Evolutionary conservation across 1,140 invertebrate species (phyloP), one percentile per base, ranked within the genome.

Genomic region (Saccostrea cuccullata): DNA sequence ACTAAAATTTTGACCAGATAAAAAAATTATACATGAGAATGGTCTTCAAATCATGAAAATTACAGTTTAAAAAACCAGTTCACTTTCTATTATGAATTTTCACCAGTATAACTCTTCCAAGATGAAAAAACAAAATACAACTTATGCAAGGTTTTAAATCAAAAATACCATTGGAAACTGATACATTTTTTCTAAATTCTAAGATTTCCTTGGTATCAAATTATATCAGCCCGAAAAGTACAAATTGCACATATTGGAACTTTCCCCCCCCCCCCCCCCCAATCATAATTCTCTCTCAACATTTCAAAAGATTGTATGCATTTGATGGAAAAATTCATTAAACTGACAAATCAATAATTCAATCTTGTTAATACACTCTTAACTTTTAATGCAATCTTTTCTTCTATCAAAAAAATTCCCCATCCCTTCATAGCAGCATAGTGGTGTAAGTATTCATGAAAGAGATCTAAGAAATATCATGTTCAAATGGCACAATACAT

Each of bases 401-500:
- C 5, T 47, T 47, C 47, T 47, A 9, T 47, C 5, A 47, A 47
- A 47, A n/a, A 4, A 47, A 9, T 11, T 20, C 17, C 15, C 60
- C 1, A 67, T 67, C 60, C 60, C 60, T 9, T 67, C 60, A 20
- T n/a, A 23, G 23, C 8, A 67, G 20, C 60, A 9, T 5, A 67
- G 23, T 23, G 20, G 60, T n/a, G 23, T 30, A 26, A 12, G 8
- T 30, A 12, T 30, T 77, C 30, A 77, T 77, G 26, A 77, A 30
- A 30, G 70, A 77, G 70, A 77, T 77, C 70, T 15, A 15, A 5
- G 23, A 47, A 47, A 47, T 47, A n/a, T 67, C 30, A 67, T 67
- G 60, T 67, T 67, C 17, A 26, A 77, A 77, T 77, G 70, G 70
- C 70, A 77, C 70, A 77, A 36, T 36, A 36, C 15, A 30, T 77